Base-by-base conservation (phyloP, 2,797 vertebrate species). In the Ctenosaura bakeri region DNA sequence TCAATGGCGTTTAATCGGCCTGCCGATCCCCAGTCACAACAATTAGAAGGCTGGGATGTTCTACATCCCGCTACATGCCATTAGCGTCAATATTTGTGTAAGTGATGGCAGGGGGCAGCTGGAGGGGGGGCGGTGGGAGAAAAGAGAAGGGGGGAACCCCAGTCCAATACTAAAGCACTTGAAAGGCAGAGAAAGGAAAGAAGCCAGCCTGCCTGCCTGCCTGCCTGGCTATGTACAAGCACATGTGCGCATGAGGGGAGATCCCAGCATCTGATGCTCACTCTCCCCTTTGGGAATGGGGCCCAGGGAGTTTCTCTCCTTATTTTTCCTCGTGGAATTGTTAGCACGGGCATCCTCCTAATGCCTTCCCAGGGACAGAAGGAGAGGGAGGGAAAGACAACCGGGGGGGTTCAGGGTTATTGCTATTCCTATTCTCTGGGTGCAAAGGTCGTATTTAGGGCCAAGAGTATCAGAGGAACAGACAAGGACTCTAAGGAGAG, bases 1-100 rank as follows among this genome's bases (percentile, higher is more conserved):
- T 99, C 98, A 98, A 99, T 98, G 98, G 96, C 97, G 97, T 98
- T 98, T 99, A 98, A 99, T 99, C 98, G 98, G 98, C 98, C 98
- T 98, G 98, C 98, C 98, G 98, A 98, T 98, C 97, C 97, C 97
- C 98, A 98, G 98, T 98, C 98, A 98, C 98, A 98, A 99, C 98
- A 98, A 98, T 99, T 98, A 98, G 98, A 98, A 97, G 97, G 97
- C 97, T 98, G 97, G 98, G 98, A 98, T 98, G 98, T 98, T 98
- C 98, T 98, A 98, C 98, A 98, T 97, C 97, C 97, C 96, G 97
- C 97, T 97, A 98, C 97, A 97, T 92, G 93, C 94, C 95, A 95
- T 96, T 95, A 96, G 95, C 96, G 95, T 97, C 96, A 97, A 97
- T 96, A 96, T 96, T 96, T 94, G 95, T 96, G 95, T 96, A 94